Evolutionary conservation across 2,888 invertebrate species (phyloP), one percentile per base, ranked within the genome.

Genomic region (Cheilosia impressa): DNA sequence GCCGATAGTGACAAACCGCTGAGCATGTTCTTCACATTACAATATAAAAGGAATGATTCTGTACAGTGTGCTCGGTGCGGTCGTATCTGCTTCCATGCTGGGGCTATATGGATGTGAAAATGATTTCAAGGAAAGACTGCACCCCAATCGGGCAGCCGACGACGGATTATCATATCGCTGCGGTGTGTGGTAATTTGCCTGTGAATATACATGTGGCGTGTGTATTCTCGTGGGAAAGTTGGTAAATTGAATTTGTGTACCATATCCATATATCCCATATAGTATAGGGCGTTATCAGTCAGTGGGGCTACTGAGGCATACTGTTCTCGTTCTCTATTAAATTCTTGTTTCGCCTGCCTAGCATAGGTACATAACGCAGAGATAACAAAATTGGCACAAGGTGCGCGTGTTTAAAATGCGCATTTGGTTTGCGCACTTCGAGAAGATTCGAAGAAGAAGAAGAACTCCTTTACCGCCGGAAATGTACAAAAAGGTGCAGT

Each of bases 1-100:
- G 52, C 79, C 75, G 83, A 84, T 84, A 84, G 79, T 75, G 22
- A 79, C 79, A 84, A 84, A 84, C 79, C 83, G 50, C 79, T 84
- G 75, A 79, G 69, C 83, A 75, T 50, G 63, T 65, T 71, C 63
- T 43, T 72, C 57, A 34, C 62, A 62, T 45, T 63, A 55, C 62
- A 55, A 58, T 60, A 50, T 60, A 50, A 31, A 55, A 47, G 19
- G 60, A 80, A 52, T 19, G 62, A 60, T 71, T 80, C 66, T 66
- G 68, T 60, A 34, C 27, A 15, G n/a, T 52, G 52, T 13, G 9
- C 24, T 3, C 13, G 38, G 13, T 13, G 13, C 13, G 45, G 17
- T 58, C 50, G 50, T 83, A 68, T 66, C 68, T 66, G 13, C 45
- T 34, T 53, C 45, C 71, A 71, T 53, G 69, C 43, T 63, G 76